Percentiles rank a stretch among this genome's conserved stretches.
These are phyloP conservation scores for Leptopilina boulardi DNA, from an alignment of 1,140 invertebrate genomes.

Conservation along the genomic window DNA sequence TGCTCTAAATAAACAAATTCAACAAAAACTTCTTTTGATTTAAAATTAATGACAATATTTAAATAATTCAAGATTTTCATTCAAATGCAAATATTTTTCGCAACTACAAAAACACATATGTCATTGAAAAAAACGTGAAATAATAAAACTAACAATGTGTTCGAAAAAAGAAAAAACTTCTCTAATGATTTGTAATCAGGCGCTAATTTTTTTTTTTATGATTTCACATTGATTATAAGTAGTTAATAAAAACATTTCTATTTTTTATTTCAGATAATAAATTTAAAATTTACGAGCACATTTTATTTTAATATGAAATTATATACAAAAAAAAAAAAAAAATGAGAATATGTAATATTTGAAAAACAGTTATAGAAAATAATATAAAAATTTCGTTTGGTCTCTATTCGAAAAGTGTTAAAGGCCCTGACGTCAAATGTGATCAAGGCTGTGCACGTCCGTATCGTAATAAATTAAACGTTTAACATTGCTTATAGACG, in stretches of 20 bases:
- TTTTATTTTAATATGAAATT: too few species aligned
- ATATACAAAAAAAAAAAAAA: neutral
- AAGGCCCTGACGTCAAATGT: slow-evolving; percentile 21
- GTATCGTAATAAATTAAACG: slow-evolving; percentile 4
- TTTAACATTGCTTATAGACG: neutral
- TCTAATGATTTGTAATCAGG: slow-evolving; percentile 1
- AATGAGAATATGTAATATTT: neutral
- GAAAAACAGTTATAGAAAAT: neutral
- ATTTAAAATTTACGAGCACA: neutral
- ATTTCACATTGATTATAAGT: neutral
- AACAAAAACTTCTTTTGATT: neutral
- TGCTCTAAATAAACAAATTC: neutral
- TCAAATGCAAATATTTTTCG: neutral
- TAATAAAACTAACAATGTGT: slow-evolving; percentile 1
- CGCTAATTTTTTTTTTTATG: neutral
- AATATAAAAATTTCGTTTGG: neutral
- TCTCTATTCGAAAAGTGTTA: slow-evolving; percentile 17
- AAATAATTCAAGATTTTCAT: slow-evolving; percentile 3
- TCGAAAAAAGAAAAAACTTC: neutral
- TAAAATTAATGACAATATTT: too few species aligned
- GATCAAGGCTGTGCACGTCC: slow-evolving; percentile 16
- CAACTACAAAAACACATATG: neutral
- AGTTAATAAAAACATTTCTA: neutral
- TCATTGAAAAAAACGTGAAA: neutral
- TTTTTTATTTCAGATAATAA: neutral